Evolutionary conservation across 2,888 invertebrate species (phyloP), one percentile per base, ranked within the genome.

Genomic region (Sicus ferrugineus): DNA sequence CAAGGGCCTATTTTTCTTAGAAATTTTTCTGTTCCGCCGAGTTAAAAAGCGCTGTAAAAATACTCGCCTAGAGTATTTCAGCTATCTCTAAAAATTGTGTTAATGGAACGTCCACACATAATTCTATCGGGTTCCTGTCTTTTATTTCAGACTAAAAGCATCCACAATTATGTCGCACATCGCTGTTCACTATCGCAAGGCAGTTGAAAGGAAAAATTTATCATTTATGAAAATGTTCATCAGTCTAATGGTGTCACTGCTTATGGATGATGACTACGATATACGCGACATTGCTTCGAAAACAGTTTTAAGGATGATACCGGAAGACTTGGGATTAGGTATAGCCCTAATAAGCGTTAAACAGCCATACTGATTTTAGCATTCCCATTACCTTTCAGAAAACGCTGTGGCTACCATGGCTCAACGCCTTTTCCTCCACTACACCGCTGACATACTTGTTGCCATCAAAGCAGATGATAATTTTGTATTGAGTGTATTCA

Each of bases 241-340:
- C 0, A 73, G 76, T 0, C 73, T 82, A 2, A 77, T 82, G 61
- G 66, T 84, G 16, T 75, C 79, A 16, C 75, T 84, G n/a, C 75
- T 83, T 11, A 78, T 79, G 69, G 84, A 84, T 61, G 84, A 83
- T 70, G 79, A 81, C 46, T 77, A 75, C 26, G 75, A 80, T 71
- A 78, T 83, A 72, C 76, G 84, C 14, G 77, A 82, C 65, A 71
- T 73, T 38, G 75, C 77, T 0, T 74, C 83, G 7, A 75, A 76
- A 70, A 75, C 80, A 72, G 76, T 83, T 11, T 72, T 78, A 52
- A 74, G 73, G 26, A 72, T 75, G 56, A 70, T 78, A 9, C 71
- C 75, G n/a, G 77, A 76, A 50, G 74, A 77, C 59, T 69, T 76
- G 63, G 78, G 75, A 67, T 73, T 79, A 70, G 71, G 77, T 78